Conservation (phyloP, 2,797 vertebrate species). For the Lepus townsendii region DNA sequence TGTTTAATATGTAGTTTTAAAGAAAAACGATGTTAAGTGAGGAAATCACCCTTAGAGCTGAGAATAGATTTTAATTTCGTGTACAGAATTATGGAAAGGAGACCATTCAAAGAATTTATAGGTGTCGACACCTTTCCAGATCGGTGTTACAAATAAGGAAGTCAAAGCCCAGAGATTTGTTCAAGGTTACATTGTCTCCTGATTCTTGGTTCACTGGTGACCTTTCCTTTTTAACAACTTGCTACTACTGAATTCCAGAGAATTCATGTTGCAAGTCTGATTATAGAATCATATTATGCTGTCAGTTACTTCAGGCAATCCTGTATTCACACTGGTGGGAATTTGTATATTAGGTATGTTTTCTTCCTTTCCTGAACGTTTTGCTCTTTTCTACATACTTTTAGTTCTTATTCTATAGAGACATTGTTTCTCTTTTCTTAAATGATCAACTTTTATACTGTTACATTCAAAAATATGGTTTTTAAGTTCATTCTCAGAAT, state of each 20-base stretch:
- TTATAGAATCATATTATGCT: background rate
- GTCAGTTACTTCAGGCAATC: background rate
- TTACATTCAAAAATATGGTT: background rate
- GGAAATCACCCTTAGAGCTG: background rate
- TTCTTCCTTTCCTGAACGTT: constrained; percentile 42
- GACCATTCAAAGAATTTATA: background rate
- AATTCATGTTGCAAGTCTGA: constrained; percentile 4
- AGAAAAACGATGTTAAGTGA: background rate
- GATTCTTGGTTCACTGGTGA: constrained; percentile 15
- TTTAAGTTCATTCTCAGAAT: too few relatives aligned
- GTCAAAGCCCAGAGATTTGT: background rate
- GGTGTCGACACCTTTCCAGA: background rate
- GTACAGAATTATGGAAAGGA: background rate
- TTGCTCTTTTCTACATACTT: background rate
- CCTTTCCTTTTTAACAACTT: constrained; percentile 1
- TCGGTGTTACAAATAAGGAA: background rate
- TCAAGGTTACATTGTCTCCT: background rate
- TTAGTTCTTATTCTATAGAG: constrained; percentile 50
- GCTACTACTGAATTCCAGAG: background rate
- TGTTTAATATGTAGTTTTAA: constrained; percentile 62
- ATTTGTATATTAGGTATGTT: background rate
- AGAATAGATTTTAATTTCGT: constrained; percentile 27
- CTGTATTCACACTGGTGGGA: background rate
- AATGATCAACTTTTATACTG: constrained; percentile 2
- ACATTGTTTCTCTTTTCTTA: constrained; percentile 52